Evolutionary conservation across 2,888 invertebrate genomes (phyloP), one percentile per base, ranked within the genome.

Genomic region (Bembecia ichneumoniformis): DNA sequence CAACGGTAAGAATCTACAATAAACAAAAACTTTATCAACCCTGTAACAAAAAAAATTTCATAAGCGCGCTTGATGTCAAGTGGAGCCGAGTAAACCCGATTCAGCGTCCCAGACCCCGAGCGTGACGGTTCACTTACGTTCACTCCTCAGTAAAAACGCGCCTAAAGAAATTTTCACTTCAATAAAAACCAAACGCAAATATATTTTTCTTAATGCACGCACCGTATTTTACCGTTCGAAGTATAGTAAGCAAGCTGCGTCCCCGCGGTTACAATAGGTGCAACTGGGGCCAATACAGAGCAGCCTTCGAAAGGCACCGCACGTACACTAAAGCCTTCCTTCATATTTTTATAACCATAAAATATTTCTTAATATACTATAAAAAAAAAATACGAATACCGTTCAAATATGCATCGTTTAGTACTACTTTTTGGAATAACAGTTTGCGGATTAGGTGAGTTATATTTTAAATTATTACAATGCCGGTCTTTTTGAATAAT

Each of bases 231-330:
- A 58, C 51, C 64, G 74, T 55, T 57, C 58, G 64, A 54, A 56
- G 56, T 62, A 57, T 67, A 68, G 62, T 44, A 44, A 44, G 40
- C 14, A 40, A 44, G 44, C 44, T 44, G 44, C 44, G 44, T 14
- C 14, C 40, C 13, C 44, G 13, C 44, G 15, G 44, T 44, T 10
- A 44, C 75, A 71, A 70, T 68, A 62, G 62, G 58, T 62, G 57
- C 60, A 54, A 52, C 62, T 56, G 59, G 67, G 58, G 65, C 66
- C 84, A 86, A 84, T 82, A 77, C 79, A 59, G 62, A 68, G 58
- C 78, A 76, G 77, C 77, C 79, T 79, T 74, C 73, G 76, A 59
- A 63, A 66, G 70, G 73, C 74, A 71, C 56, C 76, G 74, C 83
- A 84, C 86, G 86, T 76, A 67, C 66, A 63, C 68, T 57, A 61